Evolutionary conservation across 2,888 invertebrate species (phyloP), one percentile per base, ranked within the genome.

Genomic region (Amblyjoppa proteus): DNA sequence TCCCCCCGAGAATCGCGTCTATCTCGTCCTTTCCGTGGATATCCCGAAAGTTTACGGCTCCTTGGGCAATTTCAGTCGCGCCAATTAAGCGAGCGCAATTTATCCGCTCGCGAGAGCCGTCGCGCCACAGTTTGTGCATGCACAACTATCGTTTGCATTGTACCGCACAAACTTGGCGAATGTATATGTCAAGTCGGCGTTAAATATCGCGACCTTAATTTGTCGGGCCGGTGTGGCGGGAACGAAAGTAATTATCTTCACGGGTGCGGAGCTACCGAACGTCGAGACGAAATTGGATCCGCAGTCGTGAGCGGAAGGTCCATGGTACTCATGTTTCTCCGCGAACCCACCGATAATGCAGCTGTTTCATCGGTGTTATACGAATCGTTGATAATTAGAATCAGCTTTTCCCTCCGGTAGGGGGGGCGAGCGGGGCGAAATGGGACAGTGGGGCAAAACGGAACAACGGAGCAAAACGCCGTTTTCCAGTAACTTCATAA

Each of bases 201-300:
- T 85, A 68, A 83, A 83, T 71, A 83, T 80, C 61, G 56, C 71
- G 68, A 74, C 64, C 69, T 78, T 81, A 81, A 84, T 84, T 84
- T 69, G 73, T 61, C 53, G 69, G 41, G 45, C 56, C 20, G n/a
- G 31, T 16, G 61, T 16, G 61, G 45, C 20, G 61, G 74, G 53
- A 38, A 75, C 56, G 64, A 81, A 84, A 84, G 74, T 78, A 77
- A 81, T 81, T 84, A 84, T 84, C 73, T 68, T 61, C 53, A 34
- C 58, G 20, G 4, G 73, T 20, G 25, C 25, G 25, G 25, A 25
- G 25, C 53, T 45, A 20, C 68, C 64, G 34, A 77, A 70, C 45
- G 81, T 81, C 84, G 70, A 74, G 70, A 74, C 45, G 81, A 84
- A 81, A 81, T 84, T 81, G 77, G 78, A 84, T 84, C 64, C 64